phyloP scores from a whole-genome alignment of 1,140 invertebrate genomes.

The Rhyacophila brunnea region DNA sequence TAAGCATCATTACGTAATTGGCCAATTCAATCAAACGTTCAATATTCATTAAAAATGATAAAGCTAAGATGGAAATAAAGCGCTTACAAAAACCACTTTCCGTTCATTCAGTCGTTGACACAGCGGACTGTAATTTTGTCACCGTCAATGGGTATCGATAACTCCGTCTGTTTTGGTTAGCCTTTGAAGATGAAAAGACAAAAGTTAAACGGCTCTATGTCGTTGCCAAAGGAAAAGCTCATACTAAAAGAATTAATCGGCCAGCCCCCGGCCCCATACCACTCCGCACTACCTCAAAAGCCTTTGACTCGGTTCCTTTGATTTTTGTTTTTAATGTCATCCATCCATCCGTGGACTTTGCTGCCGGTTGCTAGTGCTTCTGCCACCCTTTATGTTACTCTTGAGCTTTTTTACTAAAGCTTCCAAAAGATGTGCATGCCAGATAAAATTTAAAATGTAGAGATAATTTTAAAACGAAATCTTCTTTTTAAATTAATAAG shows the following conservation, averaged over 20 bases:
- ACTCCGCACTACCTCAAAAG: neutral
- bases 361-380: no score
- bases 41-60: neutral
- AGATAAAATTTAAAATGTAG: no score
- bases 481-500: no score
- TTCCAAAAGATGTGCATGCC: no score
- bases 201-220: neutral
- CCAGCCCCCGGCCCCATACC: neutral
- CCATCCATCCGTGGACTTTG: slow-evolving; percentile 8
- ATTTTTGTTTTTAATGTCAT: slow-evolving; percentile 18
- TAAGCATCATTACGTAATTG: no score
- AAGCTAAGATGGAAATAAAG: neutral
- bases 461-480: no score
- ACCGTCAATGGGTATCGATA: slow-evolving; percentile 9
- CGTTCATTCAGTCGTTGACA: neutral
- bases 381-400: no score
- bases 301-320: slow-evolving; percentile 12
- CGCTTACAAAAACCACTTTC: neutral
- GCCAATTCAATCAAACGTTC: no score
- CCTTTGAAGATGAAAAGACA: slow-evolving; percentile 13
- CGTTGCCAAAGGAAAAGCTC: neutral
- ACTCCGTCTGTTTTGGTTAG: slow-evolving; percentile 9
- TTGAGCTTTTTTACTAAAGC: no score
- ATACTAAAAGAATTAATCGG: slow-evolving; percentile 8
- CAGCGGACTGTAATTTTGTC: neutral